Evolutionary conservation across 2,888 invertebrate species (phyloP).

Genomic region (Epirrita christyi): DNA sequence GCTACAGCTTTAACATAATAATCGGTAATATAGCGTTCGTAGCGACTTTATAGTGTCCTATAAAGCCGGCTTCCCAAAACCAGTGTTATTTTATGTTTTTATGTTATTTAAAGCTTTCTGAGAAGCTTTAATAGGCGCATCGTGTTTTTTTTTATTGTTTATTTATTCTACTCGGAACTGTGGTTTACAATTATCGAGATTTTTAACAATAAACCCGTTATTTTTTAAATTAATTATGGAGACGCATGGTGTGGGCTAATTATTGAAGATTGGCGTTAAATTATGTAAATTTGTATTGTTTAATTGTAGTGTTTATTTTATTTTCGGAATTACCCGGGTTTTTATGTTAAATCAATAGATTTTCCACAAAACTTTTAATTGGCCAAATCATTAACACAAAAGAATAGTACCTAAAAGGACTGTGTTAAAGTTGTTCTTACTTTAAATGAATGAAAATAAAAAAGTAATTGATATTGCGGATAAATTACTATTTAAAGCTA

Average conservation of each 20-base stretch:
- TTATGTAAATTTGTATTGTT: constrained; percentile 20
- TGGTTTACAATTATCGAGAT: constrained; percentile 4
- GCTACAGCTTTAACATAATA: constrained; percentile 54
- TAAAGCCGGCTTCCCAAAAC: constrained; percentile 49
- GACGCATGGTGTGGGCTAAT: constrained; percentile 26
- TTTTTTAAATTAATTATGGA: constrained; percentile 15
- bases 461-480: too few species aligned
- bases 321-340: constrained; percentile 9
- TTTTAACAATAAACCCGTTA: constrained; percentile 9
- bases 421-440: constrained; percentile 8
- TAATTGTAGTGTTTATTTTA: constrained; percentile 14
- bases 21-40: constrained; percentile 55
- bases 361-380: constrained; percentile 11
- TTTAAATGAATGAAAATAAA: too few species aligned
- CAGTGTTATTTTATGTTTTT: constrained; percentile 11
- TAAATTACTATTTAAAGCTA: too few species aligned
- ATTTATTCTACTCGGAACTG: constrained; percentile 21
- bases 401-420: constrained; percentile 6
- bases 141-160: constrained; percentile 22
- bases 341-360: constrained; percentile 1
- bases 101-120: constrained; percentile 14
- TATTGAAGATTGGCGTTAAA: constrained; percentile 25
- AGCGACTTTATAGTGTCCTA: constrained; percentile 52
- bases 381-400: constrained; percentile 16
- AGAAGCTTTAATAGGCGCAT: constrained; percentile 20